A percentile compares a stretch with the other conserved stretches of the same genome.
These are phyloP conservation scores for Calliphora vicina DNA, from an alignment of 1,140 invertebrate species.

Conservation along the genomic window DNA sequence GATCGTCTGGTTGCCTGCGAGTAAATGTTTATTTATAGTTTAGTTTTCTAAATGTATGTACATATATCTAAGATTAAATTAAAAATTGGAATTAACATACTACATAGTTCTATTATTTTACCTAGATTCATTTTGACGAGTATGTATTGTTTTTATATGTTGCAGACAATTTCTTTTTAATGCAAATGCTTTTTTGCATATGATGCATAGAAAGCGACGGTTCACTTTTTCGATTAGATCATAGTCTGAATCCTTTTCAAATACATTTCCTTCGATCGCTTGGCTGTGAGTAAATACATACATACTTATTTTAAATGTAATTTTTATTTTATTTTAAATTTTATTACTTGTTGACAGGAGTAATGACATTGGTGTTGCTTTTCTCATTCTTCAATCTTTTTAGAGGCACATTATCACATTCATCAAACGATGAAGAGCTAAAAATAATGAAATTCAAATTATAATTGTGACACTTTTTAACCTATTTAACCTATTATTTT, in stretches of 20 bases:
- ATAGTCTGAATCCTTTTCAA: not conserved
- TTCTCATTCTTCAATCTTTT: not conserved
- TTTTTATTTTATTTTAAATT: not conserved
- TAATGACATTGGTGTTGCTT: too few species aligned
- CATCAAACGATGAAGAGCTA: not conserved
- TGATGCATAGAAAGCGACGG: not conserved
- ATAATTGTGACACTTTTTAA: not conserved
- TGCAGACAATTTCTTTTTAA: slow-evolving; percentile 54
- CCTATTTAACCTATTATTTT: not conserved
- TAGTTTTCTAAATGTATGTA: too few species aligned
- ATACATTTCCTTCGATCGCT: not conserved
- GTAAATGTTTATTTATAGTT: too few species aligned
- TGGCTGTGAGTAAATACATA: not conserved
- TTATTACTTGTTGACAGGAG: too few species aligned
- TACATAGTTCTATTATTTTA: not conserved
- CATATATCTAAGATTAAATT: not conserved
- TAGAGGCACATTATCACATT: not conserved
- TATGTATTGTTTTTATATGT: slow-evolving; percentile 45
- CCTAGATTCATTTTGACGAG: not conserved
- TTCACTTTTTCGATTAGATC: slow-evolving; percentile 13
- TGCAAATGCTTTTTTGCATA: slow-evolving; percentile 51
- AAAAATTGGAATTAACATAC: not conserved
- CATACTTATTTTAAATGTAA: too few species aligned
- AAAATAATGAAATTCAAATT: not conserved
- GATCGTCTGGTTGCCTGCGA: too few species aligned